Percentiles rank a stretch among this genome's conserved stretches.
phyloP scores from a whole-genome alignment of 2,888 invertebrate genomes.

The Cryptus viduatorius region DNA sequence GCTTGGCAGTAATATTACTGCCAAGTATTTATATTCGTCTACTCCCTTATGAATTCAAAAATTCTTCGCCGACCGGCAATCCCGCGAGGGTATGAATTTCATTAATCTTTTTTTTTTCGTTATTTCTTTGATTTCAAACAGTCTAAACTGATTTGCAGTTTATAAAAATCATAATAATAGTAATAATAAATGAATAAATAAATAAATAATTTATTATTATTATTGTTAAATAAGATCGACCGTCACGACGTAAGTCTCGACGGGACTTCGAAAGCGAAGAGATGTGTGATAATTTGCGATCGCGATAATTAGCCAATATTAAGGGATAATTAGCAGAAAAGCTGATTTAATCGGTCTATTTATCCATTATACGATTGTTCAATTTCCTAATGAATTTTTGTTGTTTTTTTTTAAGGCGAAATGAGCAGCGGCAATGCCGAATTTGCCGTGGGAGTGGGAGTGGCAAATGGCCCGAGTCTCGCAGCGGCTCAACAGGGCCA shows the following conservation, averaged over 20 bases:
- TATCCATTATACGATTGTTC: too few relatives aligned
- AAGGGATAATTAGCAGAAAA: too few relatives aligned
- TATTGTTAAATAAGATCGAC: too few relatives aligned
- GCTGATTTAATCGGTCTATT: too few relatives aligned
- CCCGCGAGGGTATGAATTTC: neutral
- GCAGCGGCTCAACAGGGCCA: slow-evolving; percentile 84
- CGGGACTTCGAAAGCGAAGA: too few relatives aligned
- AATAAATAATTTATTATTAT: too few relatives aligned
- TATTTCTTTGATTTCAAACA: neutral
- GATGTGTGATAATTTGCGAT: too few relatives aligned
- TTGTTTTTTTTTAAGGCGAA: slow-evolving; percentile 63
- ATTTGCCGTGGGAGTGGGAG: slow-evolving; percentile 77
- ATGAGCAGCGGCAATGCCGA: slow-evolving; percentile 70
- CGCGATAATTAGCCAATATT: too few relatives aligned
- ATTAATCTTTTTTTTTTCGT: neutral
- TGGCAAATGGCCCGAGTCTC: slow-evolving; percentile 79
- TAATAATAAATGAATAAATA: too few relatives aligned
- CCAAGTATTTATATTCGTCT: slow-evolving; percentile 41
- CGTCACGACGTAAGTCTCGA: too few relatives aligned
- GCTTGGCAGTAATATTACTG: slow-evolving; percentile 31
- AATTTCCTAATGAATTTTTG: neutral
- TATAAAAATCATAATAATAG: too few relatives aligned
- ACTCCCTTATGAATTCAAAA: neutral
- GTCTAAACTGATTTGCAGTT: too few relatives aligned
- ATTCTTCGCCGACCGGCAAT: neutral